Conservation (phyloP, 2,888 invertebrate species). For the Dysmachus trigonus region DNA sequence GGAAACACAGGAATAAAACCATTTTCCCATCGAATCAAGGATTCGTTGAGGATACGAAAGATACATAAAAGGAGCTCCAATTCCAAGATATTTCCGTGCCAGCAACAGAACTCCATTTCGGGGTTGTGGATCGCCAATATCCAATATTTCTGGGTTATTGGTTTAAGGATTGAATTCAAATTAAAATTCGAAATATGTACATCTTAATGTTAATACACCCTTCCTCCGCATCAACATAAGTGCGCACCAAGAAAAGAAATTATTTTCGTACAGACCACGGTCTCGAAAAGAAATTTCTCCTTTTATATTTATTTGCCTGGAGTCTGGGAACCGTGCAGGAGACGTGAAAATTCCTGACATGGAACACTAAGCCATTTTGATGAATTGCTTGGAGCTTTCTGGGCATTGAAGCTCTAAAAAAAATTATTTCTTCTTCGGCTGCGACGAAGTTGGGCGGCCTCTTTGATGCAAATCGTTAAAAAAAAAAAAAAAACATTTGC, state of each 20-base stretch:
- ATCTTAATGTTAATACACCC: neutral
- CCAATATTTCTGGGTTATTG: conserved; percentile 12
- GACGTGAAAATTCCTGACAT: neutral
- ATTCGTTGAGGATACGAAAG: neutral
- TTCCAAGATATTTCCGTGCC: neutral
- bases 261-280: neutral
- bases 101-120: neutral
- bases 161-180: neutral
- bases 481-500: neutral
- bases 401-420: neutral
- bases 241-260: neutral
- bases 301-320: neutral
- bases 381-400: neutral
- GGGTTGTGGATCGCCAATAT: neutral
- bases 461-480: neutral
- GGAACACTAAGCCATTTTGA: neutral
- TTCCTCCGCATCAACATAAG: neutral
- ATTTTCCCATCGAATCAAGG: neutral
- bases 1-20: neutral
- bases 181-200: conserved; percentile 2
- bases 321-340: neutral
- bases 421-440: neutral
- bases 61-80: neutral
- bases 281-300: neutral
- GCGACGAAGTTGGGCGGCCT: neutral